Evolutionary conservation across 2,888 invertebrate species (phyloP).

Genomic region (Sarcophaga variegata): DNA sequence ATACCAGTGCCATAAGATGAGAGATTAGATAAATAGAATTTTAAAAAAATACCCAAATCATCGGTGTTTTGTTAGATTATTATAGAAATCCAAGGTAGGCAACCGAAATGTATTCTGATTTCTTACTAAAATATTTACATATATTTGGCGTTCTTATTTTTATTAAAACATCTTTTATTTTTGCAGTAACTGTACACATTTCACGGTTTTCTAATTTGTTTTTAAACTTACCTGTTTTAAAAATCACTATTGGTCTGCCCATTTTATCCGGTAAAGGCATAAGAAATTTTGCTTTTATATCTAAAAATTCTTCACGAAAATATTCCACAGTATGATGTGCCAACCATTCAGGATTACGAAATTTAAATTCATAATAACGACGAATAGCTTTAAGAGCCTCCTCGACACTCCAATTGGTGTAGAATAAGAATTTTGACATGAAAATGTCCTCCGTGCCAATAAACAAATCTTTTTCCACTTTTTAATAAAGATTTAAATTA

Average conservation of each 20-base stretch:
- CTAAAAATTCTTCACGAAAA: conserved; percentile 75
- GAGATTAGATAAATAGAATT: too few species aligned
- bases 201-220: too few species aligned
- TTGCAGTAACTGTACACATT: too few species aligned
- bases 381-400: conserved; percentile 75
- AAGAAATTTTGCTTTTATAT: conserved; percentile 76
- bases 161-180: too few species aligned
- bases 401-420: conserved; percentile 75
- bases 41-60: too few species aligned
- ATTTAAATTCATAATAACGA: conserved; percentile 78
- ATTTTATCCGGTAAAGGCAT: conserved; percentile 78
- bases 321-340: conserved; percentile 76
- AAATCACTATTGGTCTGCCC: conserved; percentile 76
- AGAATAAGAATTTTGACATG: conserved; percentile 76
- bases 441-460: conserved; percentile 77
- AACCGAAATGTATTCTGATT: too few species aligned
- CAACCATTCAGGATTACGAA: conserved; percentile 76
- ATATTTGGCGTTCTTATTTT: too few species aligned
- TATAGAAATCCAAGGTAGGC: too few species aligned
- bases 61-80: too few species aligned
- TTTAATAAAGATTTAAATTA: conserved; percentile 9
- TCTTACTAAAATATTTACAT: too few species aligned
- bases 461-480: conserved; percentile 68
- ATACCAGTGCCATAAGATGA: too few species aligned
- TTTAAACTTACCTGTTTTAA: conserved; percentile 72